phyloP scores from a whole-genome alignment of 1,140 invertebrate genomes.

The Drosophila trapezifrons region DNA sequence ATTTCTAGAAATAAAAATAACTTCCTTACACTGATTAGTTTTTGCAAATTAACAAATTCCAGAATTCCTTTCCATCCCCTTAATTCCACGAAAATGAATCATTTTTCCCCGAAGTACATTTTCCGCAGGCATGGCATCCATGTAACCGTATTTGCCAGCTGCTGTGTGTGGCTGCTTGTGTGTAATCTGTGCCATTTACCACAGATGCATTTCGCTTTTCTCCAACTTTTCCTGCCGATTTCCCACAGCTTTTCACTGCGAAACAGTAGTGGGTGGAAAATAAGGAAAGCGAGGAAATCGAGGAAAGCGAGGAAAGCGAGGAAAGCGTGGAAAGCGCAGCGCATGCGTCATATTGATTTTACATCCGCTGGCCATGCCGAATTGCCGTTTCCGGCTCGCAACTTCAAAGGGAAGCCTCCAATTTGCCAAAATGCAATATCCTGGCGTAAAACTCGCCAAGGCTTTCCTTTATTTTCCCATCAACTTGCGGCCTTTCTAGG shows the following conservation, averaged over 20 bases:
- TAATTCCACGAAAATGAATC: conserved; percentile 25
- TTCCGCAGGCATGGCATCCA: conserved; percentile 26
- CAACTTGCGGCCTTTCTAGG: conserved; percentile 5
- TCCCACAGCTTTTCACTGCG: conserved; percentile 25
- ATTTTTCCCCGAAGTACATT: conserved; percentile 10
- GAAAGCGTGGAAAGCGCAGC: conserved; percentile 39
- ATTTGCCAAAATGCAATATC: conserved; percentile 65
- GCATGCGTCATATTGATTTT: conserved; percentile 80
- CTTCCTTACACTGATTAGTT: conserved; percentile 7
- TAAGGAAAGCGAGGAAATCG: too few species aligned
- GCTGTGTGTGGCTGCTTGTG: conserved; percentile 18
- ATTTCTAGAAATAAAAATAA: too few species aligned
- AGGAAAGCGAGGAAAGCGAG: neutral
- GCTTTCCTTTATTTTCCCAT: conserved; percentile 15
- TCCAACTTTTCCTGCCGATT: conserved; percentile 38
- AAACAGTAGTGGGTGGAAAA: neutral
- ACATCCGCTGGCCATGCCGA: conserved; percentile 40
- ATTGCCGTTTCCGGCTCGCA: conserved; percentile 55
- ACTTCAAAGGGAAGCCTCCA: conserved; percentile 75
- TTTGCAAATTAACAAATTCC: neutral
- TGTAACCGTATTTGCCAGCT: conserved; percentile 17
- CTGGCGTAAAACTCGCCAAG: neutral
- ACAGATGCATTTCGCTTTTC: conserved; percentile 42
- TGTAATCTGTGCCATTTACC: conserved; percentile 45
- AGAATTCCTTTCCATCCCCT: neutral